These are phyloP conservation scores for Cyclura pinguis DNA, from an alignment of 2,797 vertebrate species.

Conservation along the genomic window DNA sequence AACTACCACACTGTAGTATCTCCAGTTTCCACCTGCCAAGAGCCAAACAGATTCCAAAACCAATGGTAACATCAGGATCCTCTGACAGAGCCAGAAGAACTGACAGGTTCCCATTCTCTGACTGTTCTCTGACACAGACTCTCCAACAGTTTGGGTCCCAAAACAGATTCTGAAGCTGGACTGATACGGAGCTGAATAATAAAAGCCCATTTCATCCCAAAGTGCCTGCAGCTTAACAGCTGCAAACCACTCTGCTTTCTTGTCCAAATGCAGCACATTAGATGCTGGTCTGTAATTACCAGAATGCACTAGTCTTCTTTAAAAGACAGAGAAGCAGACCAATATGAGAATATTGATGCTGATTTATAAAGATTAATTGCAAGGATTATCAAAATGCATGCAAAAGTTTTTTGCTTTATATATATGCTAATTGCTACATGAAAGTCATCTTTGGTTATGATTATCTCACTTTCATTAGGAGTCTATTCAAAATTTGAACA, in stretches of 20 bases:
- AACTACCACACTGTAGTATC: background rate
- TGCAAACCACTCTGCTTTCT: background rate
- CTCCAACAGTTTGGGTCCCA: background rate
- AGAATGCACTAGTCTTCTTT: background rate
- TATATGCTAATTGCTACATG: background rate
- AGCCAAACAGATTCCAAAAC: background rate
- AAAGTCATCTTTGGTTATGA: background rate
- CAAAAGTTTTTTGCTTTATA: background rate
- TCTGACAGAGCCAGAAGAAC: background rate
- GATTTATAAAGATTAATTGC: background rate
- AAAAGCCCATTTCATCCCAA: slow-evolving; percentile 8
- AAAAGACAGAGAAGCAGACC: background rate
- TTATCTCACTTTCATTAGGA: background rate
- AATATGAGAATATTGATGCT: background rate
- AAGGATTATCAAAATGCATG: background rate
- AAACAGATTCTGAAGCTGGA: background rate
- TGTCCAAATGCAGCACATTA: background rate
- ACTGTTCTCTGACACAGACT: background rate
- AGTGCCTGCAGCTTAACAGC: background rate
- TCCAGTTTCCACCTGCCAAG: background rate
- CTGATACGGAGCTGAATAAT: background rate
- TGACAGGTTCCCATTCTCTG: background rate
- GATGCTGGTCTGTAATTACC: background rate
- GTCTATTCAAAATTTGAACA: background rate
- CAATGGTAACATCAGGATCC: background rate